Percentiles rank a stretch among this genome's conserved stretches.
Evolutionary conservation across 2,888 invertebrate genomes (phyloP).

Genomic region (Hermodice carunculata): DNA sequence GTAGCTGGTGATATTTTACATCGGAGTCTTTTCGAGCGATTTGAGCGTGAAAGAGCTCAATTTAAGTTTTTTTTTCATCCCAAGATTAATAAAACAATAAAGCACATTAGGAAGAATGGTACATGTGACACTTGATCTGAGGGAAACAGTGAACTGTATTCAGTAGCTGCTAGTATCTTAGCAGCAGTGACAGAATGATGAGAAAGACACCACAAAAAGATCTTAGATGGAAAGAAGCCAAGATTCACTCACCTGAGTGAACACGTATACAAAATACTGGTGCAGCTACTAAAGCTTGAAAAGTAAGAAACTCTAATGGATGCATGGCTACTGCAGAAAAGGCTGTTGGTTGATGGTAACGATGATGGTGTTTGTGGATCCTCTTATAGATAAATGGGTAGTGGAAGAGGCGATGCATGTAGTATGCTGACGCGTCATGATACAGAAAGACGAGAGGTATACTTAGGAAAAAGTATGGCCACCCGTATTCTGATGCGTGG

Average conservation of each 20-base stretch:
- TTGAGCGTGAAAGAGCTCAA: too few relatives aligned
- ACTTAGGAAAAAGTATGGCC: constrained; percentile 78
- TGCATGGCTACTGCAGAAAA: constrained; percentile 83
- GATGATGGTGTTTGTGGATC: constrained; percentile 83
- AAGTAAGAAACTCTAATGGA: constrained; percentile 78
- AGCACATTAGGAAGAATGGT: too few relatives aligned
- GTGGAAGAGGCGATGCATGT: constrained; percentile 78
- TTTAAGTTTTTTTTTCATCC: too few relatives aligned
- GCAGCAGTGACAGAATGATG: too few relatives aligned
- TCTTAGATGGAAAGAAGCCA: constrained; percentile 8
- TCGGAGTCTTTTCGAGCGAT: too few relatives aligned
- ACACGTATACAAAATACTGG: constrained; percentile 77
- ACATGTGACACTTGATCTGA: too few relatives aligned
- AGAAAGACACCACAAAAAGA: too few relatives aligned
- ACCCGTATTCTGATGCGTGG: constrained; percentile 76
- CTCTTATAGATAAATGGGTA: constrained; percentile 78
- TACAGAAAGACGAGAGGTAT: constrained; percentile 76
- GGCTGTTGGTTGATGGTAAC: constrained; percentile 82
- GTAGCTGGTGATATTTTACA: too few relatives aligned
- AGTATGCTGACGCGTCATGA: constrained; percentile 76
- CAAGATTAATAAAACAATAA: too few relatives aligned
- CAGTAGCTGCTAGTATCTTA: too few relatives aligned
- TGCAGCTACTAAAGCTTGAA: constrained; percentile 76
- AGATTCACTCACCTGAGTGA: constrained; percentile 80
- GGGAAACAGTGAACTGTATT: too few relatives aligned